A percentile compares a stretch with the other conserved stretches of the same genome.
phyloP scores from a whole-genome alignment of 2,797 vertebrate genomes.

The Crypturellus tataupa region DNA sequence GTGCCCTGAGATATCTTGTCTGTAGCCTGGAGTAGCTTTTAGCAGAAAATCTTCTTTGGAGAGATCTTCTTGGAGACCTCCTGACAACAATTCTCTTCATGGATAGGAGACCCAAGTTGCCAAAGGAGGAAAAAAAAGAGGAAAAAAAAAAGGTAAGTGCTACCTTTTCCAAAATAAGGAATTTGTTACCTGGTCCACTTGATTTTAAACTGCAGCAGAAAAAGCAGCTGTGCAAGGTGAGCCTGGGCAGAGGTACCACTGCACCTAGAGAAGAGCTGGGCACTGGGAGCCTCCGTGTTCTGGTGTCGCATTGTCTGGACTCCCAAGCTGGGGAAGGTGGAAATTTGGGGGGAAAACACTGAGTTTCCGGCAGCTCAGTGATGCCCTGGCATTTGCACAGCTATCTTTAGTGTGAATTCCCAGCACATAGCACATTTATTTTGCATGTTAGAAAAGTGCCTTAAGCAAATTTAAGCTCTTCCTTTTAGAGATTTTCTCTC shows the following conservation, averaged over 20 bases:
- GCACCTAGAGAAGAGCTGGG: background rate
- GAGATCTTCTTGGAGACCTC: background rate
- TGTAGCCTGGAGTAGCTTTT: background rate
- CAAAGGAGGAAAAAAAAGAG: no score
- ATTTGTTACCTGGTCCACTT: background rate
- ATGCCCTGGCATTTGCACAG: background rate
- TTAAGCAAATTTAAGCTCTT: background rate
- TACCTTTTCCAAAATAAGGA: background rate
- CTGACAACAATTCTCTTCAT: background rate
- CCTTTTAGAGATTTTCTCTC: slow-evolving; percentile 15
- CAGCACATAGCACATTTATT: background rate
- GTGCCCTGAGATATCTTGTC: background rate
- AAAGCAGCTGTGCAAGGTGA: background rate
- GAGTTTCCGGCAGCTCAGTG: background rate
- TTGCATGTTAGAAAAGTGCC: background rate
- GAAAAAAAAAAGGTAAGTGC: background rate
- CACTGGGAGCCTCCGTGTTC: background rate
- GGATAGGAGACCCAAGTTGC: background rate
- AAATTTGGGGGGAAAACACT: background rate
- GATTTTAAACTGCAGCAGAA: background rate
- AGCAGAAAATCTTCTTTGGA: background rate
- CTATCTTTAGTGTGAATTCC: background rate
- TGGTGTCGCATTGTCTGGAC: background rate
- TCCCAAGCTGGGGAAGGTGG: background rate
- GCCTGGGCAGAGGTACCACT: background rate